phyloP scores from a whole-genome alignment of 2,797 vertebrate genomes.

The Oreochromis mossambicus region DNA sequence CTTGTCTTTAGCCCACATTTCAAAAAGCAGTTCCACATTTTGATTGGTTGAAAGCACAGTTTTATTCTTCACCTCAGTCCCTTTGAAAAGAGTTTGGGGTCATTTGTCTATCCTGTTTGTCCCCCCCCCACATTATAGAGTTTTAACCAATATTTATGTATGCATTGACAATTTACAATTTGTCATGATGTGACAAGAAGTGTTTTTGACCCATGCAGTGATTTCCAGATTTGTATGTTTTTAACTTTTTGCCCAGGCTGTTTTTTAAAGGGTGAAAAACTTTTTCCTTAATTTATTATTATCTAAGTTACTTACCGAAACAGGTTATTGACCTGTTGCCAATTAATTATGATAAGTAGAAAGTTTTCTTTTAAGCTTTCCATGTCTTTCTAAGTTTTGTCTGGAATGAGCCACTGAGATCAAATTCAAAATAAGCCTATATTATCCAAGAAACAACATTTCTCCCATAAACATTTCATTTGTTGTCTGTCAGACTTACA shows the following conservation, averaged over 20 bases:
- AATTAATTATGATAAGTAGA: no score
- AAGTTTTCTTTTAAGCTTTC: background rate
- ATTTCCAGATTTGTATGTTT: background rate
- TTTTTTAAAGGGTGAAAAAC: no score
- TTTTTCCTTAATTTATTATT: no score
- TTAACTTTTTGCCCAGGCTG: no score
- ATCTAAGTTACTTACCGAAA: no score
- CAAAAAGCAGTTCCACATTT: background rate
- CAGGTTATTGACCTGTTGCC: no score
- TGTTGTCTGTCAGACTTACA: background rate
- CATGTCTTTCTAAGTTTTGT: background rate
- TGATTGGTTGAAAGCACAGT: background rate
- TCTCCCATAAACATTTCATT: background rate
- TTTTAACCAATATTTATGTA: background rate
- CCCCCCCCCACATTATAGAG: no score
- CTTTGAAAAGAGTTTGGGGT: background rate
- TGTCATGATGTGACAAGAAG: background rate
- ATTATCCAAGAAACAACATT: background rate
- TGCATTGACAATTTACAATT: background rate
- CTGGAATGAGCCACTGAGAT: background rate
- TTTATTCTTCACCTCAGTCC: background rate
- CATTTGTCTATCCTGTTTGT: background rate
- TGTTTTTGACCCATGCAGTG: background rate
- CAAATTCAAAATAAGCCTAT: background rate
- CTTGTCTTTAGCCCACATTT: background rate